These are phyloP conservation scores for Tenualosa ilisha DNA, from an alignment of 2,797 vertebrate species.

Conservation along the genomic window DNA sequence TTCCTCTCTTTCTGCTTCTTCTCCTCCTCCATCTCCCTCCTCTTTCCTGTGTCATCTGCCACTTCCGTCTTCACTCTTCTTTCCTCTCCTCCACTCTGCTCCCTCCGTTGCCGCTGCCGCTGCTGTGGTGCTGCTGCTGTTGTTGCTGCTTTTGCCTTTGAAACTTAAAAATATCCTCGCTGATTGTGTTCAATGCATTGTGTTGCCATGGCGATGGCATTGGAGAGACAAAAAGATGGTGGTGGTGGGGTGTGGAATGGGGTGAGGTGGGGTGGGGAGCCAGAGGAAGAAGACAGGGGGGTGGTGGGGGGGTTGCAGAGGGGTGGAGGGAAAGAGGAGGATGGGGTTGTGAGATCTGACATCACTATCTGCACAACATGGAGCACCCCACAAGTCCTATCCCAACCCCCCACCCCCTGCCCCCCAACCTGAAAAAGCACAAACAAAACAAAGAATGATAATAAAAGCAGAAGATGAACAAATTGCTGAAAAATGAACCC, in stretches of 20 bases:
- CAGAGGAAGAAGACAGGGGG: slow-evolving; percentile 32
- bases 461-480: neutral
- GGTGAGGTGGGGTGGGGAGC: neutral
- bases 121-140: too few species aligned
- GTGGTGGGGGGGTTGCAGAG: slow-evolving; percentile 20
- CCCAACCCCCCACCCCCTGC: neutral
- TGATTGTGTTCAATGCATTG: slow-evolving; percentile 70
- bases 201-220: slow-evolving; percentile 77
- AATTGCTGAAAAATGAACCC: neutral
- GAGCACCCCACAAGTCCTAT: neutral
- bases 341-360: slow-evolving; percentile 38
- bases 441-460: slow-evolving; percentile 5
- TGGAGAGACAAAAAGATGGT: slow-evolving; percentile 52
- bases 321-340: slow-evolving; percentile 2
- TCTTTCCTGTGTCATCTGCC: slow-evolving; percentile 7
- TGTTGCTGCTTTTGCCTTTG: slow-evolving; percentile 56
- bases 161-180: slow-evolving; percentile 77
- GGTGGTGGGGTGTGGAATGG: neutral
- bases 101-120: slow-evolving; percentile 65
- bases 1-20: slow-evolving; percentile 26
- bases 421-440: neutral
- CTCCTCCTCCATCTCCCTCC: neutral
- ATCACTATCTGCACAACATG: neutral
- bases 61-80: slow-evolving; percentile 3
- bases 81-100: slow-evolving; percentile 36